A percentile compares a stretch with the other conserved stretches of the same genome.
Evolutionary conservation across 2,797 vertebrate species (phyloP).

Genomic region (Ficedula albicollis): DNA sequence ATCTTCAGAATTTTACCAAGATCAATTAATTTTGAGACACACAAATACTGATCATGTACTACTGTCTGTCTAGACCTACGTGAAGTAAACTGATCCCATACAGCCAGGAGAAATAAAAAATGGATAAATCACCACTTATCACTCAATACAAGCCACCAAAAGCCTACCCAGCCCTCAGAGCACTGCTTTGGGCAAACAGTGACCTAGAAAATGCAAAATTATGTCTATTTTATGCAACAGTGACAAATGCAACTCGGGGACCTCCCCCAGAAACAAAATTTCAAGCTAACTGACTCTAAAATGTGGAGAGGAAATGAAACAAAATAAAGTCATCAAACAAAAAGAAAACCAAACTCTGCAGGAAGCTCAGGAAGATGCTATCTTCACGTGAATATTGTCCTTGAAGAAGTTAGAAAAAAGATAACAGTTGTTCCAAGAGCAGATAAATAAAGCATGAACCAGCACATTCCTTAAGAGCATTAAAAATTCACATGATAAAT

Average conservation of each 20-base stretch:
- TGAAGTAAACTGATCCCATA: neutral
- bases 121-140: neutral
- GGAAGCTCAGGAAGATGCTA: neutral
- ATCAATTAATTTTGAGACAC: neutral
- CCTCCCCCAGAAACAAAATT: neutral
- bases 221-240: neutral
- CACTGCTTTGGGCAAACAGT: neutral
- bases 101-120: neutral
- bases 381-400: neutral
- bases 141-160: neutral
- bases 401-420: neutral
- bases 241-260: neutral
- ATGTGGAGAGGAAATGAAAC: neutral
- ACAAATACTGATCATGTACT: neutral
- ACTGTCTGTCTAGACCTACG: neutral
- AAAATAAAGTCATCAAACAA: neutral
- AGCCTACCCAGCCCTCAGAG: neutral
- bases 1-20: neutral
- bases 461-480: neutral
- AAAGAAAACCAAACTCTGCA: neutral
- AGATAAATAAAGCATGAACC: neutral
- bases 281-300: neutral
- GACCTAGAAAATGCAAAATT: neutral
- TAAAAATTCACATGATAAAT: neutral
- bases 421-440: neutral